A percentile compares a stretch with the other conserved stretches of the same genome.
Evolutionary conservation across 2,113 vertebrate species (phyloP).

Genomic region (Nanorana parkeri): DNA sequence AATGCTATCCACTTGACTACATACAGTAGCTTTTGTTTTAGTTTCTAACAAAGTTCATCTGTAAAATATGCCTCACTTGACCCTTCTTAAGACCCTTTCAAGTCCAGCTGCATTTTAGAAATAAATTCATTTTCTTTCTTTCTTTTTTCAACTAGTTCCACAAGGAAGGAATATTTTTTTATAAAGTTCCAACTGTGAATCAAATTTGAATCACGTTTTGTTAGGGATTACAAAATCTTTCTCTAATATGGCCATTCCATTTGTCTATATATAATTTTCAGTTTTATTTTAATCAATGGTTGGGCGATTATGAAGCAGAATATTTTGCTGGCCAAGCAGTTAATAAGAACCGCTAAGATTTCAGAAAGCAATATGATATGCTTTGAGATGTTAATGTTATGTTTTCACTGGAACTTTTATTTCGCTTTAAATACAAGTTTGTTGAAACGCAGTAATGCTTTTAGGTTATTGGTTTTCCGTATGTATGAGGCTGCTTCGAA

Average conservation of each 20-base stretch:
- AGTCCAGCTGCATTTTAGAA: neutral
- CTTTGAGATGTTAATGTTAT: conserved; percentile 56
- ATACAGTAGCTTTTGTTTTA: conserved; percentile 13
- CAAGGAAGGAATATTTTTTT: neutral
- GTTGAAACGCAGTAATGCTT: conserved; percentile 56
- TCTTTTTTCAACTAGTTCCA: neutral
- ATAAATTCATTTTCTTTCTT: neutral
- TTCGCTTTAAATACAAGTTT: conserved; percentile 64
- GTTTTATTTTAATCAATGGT: too few species aligned
- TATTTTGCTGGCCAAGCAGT: conserved; percentile 56
- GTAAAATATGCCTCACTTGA: conserved; percentile 25
- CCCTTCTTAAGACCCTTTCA: neutral
- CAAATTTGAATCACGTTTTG: neutral
- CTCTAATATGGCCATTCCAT: too few species aligned
- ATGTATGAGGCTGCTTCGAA: conserved; percentile 37
- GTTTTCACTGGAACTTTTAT: conserved; percentile 58
- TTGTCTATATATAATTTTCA: too few species aligned
- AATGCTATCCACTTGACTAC: neutral
- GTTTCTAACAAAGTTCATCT: neutral
- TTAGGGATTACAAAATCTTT: neutral
- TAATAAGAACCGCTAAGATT: conserved; percentile 58
- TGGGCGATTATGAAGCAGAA: neutral
- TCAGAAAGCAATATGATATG: conserved; percentile 59
- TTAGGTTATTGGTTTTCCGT: conserved; percentile 55
- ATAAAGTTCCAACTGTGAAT: too few species aligned